phyloP scores from a whole-genome alignment of 1,140 invertebrate genomes.

The Pseudomyrmex dendroicus region DNA sequence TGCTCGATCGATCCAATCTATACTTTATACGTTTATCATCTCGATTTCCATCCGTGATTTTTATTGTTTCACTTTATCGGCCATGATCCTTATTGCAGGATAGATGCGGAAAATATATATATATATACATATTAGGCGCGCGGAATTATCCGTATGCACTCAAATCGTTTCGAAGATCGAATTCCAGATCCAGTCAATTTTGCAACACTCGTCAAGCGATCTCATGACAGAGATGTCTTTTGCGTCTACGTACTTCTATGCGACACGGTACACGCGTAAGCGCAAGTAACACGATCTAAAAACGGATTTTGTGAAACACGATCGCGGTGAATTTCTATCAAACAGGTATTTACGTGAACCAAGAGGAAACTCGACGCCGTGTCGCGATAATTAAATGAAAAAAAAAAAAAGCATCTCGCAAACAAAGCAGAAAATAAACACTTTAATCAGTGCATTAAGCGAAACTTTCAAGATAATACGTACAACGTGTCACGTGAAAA shows the following conservation, averaged over 20 bases:
- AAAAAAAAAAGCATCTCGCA: neutral
- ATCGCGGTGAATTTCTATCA: neutral
- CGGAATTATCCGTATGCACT: too few relatives aligned
- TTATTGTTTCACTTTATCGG: constrained; percentile 38
- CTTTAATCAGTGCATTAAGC: neutral
- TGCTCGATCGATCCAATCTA: constrained; percentile 48
- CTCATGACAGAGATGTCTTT: neutral
- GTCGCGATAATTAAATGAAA: neutral
- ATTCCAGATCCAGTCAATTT: neutral
- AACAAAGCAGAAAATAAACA: neutral
- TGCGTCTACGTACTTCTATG: neutral
- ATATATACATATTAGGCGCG: constrained; percentile 5
- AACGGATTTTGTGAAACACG: constrained; percentile 12
- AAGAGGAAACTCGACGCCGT: neutral
- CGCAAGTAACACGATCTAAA: constrained; percentile 1
- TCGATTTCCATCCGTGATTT: constrained; percentile 30
- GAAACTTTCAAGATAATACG: neutral
- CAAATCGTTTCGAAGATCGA: constrained; percentile 30
- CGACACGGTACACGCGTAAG: neutral
- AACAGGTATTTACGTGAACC: neutral
- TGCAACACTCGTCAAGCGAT: neutral
- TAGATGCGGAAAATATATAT: constrained; percentile 3
- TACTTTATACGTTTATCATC: constrained; percentile 2
- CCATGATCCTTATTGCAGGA: constrained; percentile 35
- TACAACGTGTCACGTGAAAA: neutral